Conservation (phyloP, 2,797 vertebrate species). For the Eremophila alpestris region DNA sequence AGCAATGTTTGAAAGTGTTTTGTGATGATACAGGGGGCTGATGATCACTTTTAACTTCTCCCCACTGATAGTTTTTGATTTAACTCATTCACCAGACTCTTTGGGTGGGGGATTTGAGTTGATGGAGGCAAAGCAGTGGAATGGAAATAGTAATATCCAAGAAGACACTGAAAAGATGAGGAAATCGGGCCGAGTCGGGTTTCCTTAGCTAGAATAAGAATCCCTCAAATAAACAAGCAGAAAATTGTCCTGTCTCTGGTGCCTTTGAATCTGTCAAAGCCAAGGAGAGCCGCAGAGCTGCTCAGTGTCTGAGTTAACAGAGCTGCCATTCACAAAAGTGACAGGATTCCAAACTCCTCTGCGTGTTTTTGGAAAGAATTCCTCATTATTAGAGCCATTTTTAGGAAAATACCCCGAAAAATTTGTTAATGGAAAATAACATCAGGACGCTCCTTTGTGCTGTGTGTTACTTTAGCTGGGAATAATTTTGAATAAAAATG, state of each 20-base stretch:
- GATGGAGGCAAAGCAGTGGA: not conserved
- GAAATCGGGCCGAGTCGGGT: slow-evolving; percentile 35
- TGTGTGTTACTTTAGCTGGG: not conserved
- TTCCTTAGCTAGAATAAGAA: slow-evolving; percentile 44
- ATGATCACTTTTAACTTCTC: not conserved
- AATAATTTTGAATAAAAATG: not conserved
- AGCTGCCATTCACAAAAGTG: not conserved
- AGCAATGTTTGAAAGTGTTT: not conserved
- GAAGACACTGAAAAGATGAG: slow-evolving; percentile 51
- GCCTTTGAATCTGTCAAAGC: slow-evolving; percentile 41
- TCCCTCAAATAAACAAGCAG: slow-evolving; percentile 55
- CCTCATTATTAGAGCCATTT: not conserved
- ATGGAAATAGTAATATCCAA: slow-evolving; percentile 37
- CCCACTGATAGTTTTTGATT: not conserved
- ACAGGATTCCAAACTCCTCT: no score
- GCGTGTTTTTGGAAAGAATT: no score
- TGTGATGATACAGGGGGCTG: not conserved
- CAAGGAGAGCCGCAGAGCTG: slow-evolving; percentile 25
- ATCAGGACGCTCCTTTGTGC: not conserved
- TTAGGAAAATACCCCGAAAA: not conserved
- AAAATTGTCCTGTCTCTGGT: slow-evolving; percentile 9
- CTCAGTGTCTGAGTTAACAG: slow-evolving; percentile 1
- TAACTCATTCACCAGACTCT: not conserved
- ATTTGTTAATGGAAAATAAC: not conserved
- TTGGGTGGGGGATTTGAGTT: not conserved